phyloP scores from a whole-genome alignment of 2,797 vertebrate species.

The Choloepus didactylus region DNA sequence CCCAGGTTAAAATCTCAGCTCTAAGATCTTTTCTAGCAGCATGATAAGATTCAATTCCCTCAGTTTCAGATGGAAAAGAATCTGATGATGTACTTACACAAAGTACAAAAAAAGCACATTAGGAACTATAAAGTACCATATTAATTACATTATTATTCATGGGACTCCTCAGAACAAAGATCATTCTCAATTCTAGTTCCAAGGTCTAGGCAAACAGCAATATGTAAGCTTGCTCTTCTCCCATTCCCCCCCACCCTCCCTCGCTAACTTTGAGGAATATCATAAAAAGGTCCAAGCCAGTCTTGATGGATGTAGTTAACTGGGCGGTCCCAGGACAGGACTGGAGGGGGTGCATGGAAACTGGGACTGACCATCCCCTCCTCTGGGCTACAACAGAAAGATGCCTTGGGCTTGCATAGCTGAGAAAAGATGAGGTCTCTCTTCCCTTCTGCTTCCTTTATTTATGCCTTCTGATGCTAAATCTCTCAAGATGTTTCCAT shows the following conservation, averaged over 20 bases:
- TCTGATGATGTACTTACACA: accelerated
- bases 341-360: not conserved
- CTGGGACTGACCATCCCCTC: not conserved
- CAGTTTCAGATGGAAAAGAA: not conserved
- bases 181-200: too few relatives aligned
- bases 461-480: not conserved
- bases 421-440: accelerated
- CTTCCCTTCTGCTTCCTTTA: accelerated
- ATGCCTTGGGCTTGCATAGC: accelerated
- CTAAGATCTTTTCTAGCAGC: not conserved
- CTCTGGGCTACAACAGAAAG: not conserved
- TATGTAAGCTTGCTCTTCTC: not conserved
- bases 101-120: not conserved
- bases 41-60: not conserved
- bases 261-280: not conserved
- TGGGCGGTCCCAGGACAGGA: not conserved
- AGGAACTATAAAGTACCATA: accelerated
- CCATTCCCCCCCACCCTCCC: accelerated
- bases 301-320: not conserved
- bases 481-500: too few relatives aligned
- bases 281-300: not conserved
- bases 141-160: accelerated
- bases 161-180: not conserved
- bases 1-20: not conserved
- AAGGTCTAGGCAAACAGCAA: not conserved